Percentiles rank a stretch among this genome's conserved stretches.
Evolutionary conservation across 92 coral and sea anemone genomes (phyloP).

Genomic region (Palythoa caribaeorum): DNA sequence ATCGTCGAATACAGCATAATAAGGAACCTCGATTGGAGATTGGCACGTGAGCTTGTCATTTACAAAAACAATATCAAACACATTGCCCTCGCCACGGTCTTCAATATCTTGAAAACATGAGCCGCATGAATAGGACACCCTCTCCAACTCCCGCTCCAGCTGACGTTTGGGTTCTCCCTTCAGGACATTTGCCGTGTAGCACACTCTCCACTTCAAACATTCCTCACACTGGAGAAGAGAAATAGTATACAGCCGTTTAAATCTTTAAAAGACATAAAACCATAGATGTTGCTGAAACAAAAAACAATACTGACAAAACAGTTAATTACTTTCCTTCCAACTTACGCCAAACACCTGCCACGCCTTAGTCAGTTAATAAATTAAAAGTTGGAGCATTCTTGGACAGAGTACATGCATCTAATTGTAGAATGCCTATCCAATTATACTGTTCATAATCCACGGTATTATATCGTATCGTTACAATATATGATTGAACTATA

Average conservation of each 20-base stretch:
- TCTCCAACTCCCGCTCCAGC: slow-evolving; percentile 52
- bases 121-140: slow-evolving; percentile 48
- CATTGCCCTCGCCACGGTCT: too few species aligned
- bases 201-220: slow-evolving; percentile 59
- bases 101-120: too few species aligned
- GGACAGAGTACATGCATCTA: slow-evolving; percentile 30
- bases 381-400: slow-evolving; percentile 25
- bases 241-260: slow-evolving; percentile 15
- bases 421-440: slow-evolving; percentile 25
- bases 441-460: slow-evolving; percentile 34
- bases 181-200: slow-evolving; percentile 36
- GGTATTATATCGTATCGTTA: slow-evolving; percentile 17
- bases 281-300: background rate
- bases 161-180: slow-evolving; percentile 33
- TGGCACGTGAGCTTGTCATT: slow-evolving; percentile 33
- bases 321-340: slow-evolving; percentile 18
- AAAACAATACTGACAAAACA: slow-evolving; percentile 25
- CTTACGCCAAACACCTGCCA: slow-evolving; percentile 23
- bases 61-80: slow-evolving; percentile 1
- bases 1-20: slow-evolving; percentile 29
- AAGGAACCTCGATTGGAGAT: slow-evolving; percentile 21
- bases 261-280: slow-evolving; percentile 24
- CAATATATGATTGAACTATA: slow-evolving; percentile 21
- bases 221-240: slow-evolving; percentile 54
- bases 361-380: slow-evolving; percentile 25